Conservation (phyloP, 2,888 invertebrate genomes). For the Limulus polyphemus region DNA sequence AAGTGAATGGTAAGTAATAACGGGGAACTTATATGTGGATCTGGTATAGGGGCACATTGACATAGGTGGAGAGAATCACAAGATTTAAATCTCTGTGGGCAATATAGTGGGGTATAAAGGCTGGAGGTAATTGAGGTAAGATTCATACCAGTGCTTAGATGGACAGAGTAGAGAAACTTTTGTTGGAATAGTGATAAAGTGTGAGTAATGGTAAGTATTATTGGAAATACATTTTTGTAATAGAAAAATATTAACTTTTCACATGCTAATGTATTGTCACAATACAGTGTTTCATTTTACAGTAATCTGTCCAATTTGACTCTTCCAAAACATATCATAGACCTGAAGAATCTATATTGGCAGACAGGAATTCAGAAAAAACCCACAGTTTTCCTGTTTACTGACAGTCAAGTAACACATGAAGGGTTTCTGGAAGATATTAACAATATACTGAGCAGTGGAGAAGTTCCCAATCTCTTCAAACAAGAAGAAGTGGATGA, state of each 20-base stretch:
- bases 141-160: no score
- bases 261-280: no score
- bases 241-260: constrained; percentile 4
- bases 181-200: no score
- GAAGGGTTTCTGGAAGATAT: constrained; percentile 75
- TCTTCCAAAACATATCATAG: constrained; percentile 34
- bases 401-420: constrained; percentile 70
- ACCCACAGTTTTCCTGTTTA: constrained; percentile 65
- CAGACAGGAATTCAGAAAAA: constrained; percentile 60
- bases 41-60: no score
- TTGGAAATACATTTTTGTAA: constrained; percentile 41
- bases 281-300: no score
- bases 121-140: no score
- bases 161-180: no score
- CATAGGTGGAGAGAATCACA: no score
- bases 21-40: no score
- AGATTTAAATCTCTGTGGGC: background rate
- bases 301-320: no score
- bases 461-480: constrained; percentile 76
- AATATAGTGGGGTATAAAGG: background rate
- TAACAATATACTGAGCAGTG: constrained; percentile 74
- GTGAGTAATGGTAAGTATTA: no score
- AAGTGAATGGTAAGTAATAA: no score
- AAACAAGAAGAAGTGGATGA: constrained; percentile 80
- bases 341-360: constrained; percentile 60